Percentiles rank a stretch among this genome's conserved stretches.
Conservation (phyloP, 2,797 vertebrate species). For the Myotis planiceps region DNA sequence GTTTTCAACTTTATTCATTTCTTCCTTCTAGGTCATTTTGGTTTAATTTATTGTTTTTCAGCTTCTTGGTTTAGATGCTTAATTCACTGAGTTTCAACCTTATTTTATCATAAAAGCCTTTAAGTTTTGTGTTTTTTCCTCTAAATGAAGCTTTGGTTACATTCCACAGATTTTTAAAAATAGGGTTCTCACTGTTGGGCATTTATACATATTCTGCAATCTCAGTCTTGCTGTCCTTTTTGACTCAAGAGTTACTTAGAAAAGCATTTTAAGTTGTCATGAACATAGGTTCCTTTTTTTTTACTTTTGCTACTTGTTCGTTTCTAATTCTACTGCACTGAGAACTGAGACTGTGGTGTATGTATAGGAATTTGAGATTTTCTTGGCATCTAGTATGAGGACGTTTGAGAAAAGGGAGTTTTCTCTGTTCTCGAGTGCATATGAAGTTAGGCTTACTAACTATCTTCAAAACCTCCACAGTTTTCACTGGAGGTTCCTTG, state of each 20-base stretch:
- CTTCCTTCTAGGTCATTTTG: not conserved
- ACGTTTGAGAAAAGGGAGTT: not conserved
- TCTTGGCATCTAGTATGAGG: not conserved
- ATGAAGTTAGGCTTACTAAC: not conserved
- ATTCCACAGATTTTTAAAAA: not conserved
- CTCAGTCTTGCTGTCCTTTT: not conserved
- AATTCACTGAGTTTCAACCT: not conserved
- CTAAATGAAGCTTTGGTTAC: not conserved
- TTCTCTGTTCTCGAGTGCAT: not conserved
- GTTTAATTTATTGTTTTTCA: not conserved
- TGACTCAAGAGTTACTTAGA: not conserved
- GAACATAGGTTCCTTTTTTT: not conserved
- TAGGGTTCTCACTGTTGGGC: not conserved
- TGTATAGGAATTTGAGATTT: not conserved
- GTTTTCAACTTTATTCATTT: constrained; percentile 4
- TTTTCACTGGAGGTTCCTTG: not conserved
- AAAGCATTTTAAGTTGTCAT: not conserved
- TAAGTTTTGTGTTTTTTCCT: not conserved
- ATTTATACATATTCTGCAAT: not conserved
- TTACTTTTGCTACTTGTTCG: not conserved
- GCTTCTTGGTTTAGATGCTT: not conserved
- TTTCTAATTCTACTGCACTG: not conserved
- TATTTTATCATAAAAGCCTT: not conserved
- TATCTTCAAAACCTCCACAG: not conserved
- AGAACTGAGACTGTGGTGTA: not conserved